A percentile compares a stretch with the other conserved stretches of the same genome.
These are phyloP conservation scores for Thermophis baileyi DNA, from an alignment of 2,113 vertebrate genomes.

Conservation along the genomic window DNA sequence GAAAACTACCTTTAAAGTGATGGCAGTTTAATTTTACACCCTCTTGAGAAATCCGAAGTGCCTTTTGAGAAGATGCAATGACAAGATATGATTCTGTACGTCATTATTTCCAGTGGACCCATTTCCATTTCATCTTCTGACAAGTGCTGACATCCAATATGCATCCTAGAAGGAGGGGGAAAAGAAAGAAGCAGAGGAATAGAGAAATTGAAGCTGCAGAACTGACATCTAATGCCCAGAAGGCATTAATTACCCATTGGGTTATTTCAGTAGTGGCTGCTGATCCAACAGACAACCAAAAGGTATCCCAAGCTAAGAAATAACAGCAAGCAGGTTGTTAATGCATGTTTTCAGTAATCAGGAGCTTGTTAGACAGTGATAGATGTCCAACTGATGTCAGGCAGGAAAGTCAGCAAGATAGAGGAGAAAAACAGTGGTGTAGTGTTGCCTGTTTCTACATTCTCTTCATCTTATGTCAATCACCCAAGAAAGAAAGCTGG, in stretches of 20 bases:
- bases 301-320: constrained; percentile 4
- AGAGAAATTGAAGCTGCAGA: constrained; percentile 16
- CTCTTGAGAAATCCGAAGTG: constrained; percentile 32
- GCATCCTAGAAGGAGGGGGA: background rate
- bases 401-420: background rate
- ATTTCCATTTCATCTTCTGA: constrained; percentile 3
- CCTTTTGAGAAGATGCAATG: constrained; percentile 30
- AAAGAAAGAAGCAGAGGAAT: background rate
- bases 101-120: constrained; percentile 25
- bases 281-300: constrained; percentile 16
- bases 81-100: constrained; percentile 29
- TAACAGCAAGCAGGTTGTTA: background rate
- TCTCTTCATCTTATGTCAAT: background rate
- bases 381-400: background rate
- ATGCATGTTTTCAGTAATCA: background rate
- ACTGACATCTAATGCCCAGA: background rate
- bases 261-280: background rate
- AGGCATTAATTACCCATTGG: constrained; percentile 12
- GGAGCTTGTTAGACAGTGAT: background rate
- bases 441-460: background rate
- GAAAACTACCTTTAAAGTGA: constrained; percentile 25
- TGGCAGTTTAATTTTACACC: constrained; percentile 53
- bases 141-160: constrained; percentile 27
- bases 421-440: background rate
- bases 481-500: background rate